Conservation (phyloP, 2,888 invertebrate species). For the Adineta ricciae region DNA sequence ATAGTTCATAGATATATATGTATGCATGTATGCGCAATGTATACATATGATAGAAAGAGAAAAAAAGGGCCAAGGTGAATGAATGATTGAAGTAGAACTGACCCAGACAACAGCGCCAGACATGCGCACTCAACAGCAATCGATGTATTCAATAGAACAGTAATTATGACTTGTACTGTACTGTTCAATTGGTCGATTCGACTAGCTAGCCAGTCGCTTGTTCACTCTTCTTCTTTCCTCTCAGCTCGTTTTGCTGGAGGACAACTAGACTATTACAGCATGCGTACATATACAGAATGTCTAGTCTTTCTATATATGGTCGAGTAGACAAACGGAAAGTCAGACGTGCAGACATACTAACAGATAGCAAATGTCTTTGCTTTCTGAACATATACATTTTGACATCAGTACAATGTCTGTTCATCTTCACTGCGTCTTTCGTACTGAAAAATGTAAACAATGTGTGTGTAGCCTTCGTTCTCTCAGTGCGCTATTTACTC, state of each 20-base stretch:
- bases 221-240: conserved; percentile 8
- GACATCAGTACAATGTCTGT: too few relatives aligned
- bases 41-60: not conserved
- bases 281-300: not conserved
- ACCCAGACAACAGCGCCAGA: not conserved
- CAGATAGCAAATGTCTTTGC: not conserved
- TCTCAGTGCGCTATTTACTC: too few relatives aligned
- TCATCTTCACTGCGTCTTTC: too few relatives aligned
- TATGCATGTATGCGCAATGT: not conserved
- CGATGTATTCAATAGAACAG: not conserved
- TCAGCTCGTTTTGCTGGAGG: not conserved
- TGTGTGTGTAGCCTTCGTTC: too few relatives aligned
- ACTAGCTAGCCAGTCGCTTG: not conserved
- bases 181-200: not conserved
- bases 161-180: conserved; percentile 7
- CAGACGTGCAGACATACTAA: not conserved
- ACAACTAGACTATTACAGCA: not conserved
- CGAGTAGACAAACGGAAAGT: not conserved
- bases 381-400: not conserved
- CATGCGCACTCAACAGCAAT: not conserved
- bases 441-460: too few relatives aligned
- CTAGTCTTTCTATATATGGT: not conserved
- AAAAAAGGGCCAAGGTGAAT: not conserved
- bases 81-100: not conserved
- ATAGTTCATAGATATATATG: not conserved